phyloP scores from a whole-genome alignment of 1,140 invertebrate species.

The Drosophila guanche region DNA sequence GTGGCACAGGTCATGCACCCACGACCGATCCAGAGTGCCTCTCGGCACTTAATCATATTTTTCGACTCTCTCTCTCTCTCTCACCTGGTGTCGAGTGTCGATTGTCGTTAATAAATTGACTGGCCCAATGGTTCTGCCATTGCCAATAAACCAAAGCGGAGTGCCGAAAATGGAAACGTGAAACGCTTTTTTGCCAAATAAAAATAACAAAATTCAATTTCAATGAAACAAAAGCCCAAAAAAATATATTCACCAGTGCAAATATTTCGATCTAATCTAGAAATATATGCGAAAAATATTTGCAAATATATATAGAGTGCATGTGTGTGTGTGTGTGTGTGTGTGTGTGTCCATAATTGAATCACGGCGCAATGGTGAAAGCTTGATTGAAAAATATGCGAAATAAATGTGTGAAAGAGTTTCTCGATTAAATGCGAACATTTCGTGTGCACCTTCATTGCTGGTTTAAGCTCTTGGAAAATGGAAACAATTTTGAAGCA shows the following conservation, averaged over 20 bases:
- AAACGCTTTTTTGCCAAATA: too few species aligned
- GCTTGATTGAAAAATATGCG: slow-evolving; percentile 31
- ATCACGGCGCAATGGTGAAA: slow-evolving; percentile 24
- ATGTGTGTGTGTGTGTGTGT: slow-evolving; percentile 2
- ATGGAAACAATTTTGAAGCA: background rate
- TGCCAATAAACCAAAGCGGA: too few species aligned
- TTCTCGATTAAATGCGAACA: slow-evolving; percentile 36
- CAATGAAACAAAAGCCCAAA: too few species aligned
- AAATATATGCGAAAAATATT: slow-evolving; percentile 17
- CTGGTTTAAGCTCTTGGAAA: too few species aligned
- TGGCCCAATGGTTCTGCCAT: too few species aligned
- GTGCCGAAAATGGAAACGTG: too few species aligned
- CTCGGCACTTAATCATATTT: slow-evolving; percentile 42
- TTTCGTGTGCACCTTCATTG: background rate
- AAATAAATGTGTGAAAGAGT: slow-evolving; percentile 18
- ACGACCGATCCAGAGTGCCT: slow-evolving; percentile 16
- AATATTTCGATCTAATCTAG: slow-evolving; percentile 47
- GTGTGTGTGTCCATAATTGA: slow-evolving; percentile 26
- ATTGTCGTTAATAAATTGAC: slow-evolving; percentile 43
- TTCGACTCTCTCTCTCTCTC: slow-evolving; percentile 4
- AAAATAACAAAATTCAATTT: too few species aligned
- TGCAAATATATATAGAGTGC: background rate
- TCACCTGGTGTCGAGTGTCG: too few species aligned
- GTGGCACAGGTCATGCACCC: too few species aligned
- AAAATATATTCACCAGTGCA: background rate